These are phyloP conservation scores for Myiotriccus ornatus DNA, from an alignment of 2,797 vertebrate genomes.

Conservation along the genomic window DNA sequence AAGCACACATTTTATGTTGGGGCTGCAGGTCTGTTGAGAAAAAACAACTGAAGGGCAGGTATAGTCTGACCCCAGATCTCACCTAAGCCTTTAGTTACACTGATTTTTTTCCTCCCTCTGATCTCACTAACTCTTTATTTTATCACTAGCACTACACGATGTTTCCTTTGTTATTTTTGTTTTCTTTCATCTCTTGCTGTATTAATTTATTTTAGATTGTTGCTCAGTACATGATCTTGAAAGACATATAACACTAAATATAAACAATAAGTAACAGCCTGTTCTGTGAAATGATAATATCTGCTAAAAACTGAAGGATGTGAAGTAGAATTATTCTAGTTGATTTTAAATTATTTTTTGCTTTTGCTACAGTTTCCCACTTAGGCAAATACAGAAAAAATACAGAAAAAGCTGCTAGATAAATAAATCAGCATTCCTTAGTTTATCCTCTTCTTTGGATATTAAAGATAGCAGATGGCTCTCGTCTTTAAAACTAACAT, in stretches of 20 bases:
- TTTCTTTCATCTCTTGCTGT: conserved; percentile 5
- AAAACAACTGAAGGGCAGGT: neutral
- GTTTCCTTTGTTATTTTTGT: neutral
- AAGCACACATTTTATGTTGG: neutral
- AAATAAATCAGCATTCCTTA: neutral
- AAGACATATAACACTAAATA: neutral
- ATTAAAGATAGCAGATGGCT: neutral
- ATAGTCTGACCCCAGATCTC: neutral
- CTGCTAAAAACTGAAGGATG: neutral
- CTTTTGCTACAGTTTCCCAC: neutral
- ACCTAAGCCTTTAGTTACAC: neutral
- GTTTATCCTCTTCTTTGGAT: neutral
- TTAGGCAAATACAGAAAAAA: neutral
- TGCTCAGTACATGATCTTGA: neutral
- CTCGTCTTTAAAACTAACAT: neutral
- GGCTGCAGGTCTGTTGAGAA: neutral
- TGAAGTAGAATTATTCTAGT: neutral
- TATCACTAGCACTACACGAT: neutral
- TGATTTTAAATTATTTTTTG: neutral
- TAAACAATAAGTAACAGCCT: neutral
- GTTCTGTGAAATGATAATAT: neutral
- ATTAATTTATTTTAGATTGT: conserved; percentile 9
- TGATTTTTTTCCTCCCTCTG: neutral
- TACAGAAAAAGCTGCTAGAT: neutral
- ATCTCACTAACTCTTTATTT: neutral